Conservation (phyloP, 2,888 invertebrate species). For the Drosophila monieri region DNA sequence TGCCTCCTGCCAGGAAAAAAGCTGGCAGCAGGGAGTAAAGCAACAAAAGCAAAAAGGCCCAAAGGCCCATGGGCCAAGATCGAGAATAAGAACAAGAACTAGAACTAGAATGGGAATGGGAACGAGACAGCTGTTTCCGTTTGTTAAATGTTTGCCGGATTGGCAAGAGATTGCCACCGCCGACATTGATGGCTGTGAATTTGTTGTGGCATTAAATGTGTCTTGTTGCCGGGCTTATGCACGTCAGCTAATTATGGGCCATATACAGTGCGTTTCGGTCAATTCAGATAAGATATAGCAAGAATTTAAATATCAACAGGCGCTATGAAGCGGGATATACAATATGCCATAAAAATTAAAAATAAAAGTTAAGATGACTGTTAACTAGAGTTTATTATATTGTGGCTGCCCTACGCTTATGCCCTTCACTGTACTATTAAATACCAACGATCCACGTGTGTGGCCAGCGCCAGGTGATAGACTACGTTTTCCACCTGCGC, state of each 20-base stretch:
- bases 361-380: not conserved
- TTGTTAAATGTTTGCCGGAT: slow-evolving; percentile 78
- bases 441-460: slow-evolving; percentile 22
- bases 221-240: slow-evolving; percentile 46
- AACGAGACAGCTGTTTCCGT: slow-evolving; percentile 81
- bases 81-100: slow-evolving; percentile 10
- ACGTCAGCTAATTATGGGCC: slow-evolving; percentile 40
- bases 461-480: slow-evolving; percentile 30
- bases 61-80: slow-evolving; percentile 24
- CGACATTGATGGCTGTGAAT: slow-evolving; percentile 67
- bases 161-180: slow-evolving; percentile 70
- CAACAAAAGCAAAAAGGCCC: slow-evolving; percentile 21
- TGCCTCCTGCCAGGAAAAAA: slow-evolving; percentile 65
- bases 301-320: not conserved
- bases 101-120: slow-evolving; percentile 22
- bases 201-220: slow-evolving; percentile 63
- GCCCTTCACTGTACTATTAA: slow-evolving; percentile 5
- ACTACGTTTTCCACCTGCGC: slow-evolving; percentile 1
- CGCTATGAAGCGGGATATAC: too few species aligned
- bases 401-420: not conserved
- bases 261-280: slow-evolving; percentile 24
- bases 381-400: not conserved
- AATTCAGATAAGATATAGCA: not conserved
- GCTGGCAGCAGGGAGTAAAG: slow-evolving; percentile 1
- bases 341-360: not conserved